Evolutionary conservation across 2,888 invertebrate species (phyloP), one percentile per base, ranked within the genome.

Genomic region (Cosmia trapezina): DNA sequence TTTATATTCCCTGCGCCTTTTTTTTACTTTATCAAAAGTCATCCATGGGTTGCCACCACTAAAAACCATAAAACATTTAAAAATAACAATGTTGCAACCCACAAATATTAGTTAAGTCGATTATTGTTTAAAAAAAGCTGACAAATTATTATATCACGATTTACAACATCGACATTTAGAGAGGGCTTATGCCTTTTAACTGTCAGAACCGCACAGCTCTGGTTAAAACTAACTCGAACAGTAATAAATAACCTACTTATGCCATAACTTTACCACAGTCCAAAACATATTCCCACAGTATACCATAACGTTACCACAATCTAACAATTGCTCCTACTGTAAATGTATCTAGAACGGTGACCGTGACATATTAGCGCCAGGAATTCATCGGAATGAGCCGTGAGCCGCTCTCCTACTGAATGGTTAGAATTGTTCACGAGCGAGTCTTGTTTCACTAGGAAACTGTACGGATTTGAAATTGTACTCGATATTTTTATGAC

Each of bases 351-450:
- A 72, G 74, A 64, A 33, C 72, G 62, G 73, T 83, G 85, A 75
- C 81, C 84, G 76, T 84, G 84, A 81, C 83, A 83, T 84, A 84
- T 84, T 53, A 57, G 22, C 14, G 14, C 5, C 43, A 65, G 69
- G 81, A 85, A 84, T 84, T 59, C 51, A 61, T 60, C 45, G 49
- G 22, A 1, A 9, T 17, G 4, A 28, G 45, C 64, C 8, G 56
- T 45, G 72, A 68, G 69, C 80, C 83, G 28, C 76, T 81, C 83
- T 83, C 83, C 66, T 66, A 56, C 41, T 22, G 49, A 80, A 72
- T 82, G 19, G 17, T 22, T 63, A 7, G 51, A 62, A 80, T 80
- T 60, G 47, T 54, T 78, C 43, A 47, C 54, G 14, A 53, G 43
- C 51, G 22, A 37, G 51, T 51, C 51, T 77, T n/a, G 78, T 19